Evolutionary conservation across 2,888 invertebrate species (phyloP).

Genomic region (Cantharis rustica): DNA sequence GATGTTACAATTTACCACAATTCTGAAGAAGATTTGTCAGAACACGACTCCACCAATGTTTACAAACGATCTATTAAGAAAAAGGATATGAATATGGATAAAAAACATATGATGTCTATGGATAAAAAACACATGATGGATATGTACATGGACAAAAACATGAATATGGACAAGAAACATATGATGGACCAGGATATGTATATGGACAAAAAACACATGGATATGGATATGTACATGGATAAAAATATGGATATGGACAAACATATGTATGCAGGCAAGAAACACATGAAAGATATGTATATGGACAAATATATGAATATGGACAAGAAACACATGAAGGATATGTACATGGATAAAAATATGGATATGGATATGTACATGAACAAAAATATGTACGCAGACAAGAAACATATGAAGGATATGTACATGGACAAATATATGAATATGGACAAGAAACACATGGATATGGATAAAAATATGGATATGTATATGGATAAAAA

Average conservation of each 20-base stretch:
- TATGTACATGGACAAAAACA: background rate
- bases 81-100: background rate
- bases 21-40: background rate
- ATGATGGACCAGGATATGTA: background rate
- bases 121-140: background rate
- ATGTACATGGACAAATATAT: background rate
- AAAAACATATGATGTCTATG: background rate
- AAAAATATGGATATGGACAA: no score
- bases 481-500: background rate
- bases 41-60: background rate
- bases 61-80: background rate
- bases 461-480: background rate
- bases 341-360: background rate
- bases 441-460: background rate
- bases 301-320: background rate
- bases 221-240: background rate
- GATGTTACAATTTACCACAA: slow-evolving; percentile 69
- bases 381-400: background rate
- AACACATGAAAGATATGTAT: no score
- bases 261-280: no score
- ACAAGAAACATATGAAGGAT: background rate
- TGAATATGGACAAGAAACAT: background rate
- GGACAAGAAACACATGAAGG: background rate
- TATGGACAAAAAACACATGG: background rate
- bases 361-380: background rate